These are phyloP conservation scores for Sinelater perroti DNA, from an alignment of 2,888 invertebrate genomes.

Conservation along the genomic window DNA sequence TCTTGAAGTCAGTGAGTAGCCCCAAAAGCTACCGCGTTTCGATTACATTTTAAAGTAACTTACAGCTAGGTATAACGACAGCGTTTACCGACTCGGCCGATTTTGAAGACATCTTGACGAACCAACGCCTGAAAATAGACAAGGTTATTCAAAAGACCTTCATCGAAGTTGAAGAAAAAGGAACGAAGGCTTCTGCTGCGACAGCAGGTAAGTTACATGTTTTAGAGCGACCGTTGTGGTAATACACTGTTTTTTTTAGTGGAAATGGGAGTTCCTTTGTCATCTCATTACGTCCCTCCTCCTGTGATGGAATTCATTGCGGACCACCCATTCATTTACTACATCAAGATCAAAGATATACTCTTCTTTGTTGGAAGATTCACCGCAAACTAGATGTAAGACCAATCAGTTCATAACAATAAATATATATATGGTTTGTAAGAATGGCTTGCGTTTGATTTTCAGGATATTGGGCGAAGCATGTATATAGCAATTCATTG, in stretches of 20 bases:
- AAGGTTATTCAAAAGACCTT: conserved; percentile 56
- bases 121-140: conserved; percentile 45
- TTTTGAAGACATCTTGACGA: conserved; percentile 48
- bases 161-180: conserved; percentile 55
- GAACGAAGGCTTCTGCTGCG: conserved; percentile 36
- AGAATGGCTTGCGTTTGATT: too few species aligned
- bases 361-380: conserved; percentile 10
- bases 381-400: too few species aligned
- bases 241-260: neutral
- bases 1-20: conserved; percentile 67
- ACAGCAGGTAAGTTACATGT: conserved; percentile 13
- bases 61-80: conserved; percentile 41
- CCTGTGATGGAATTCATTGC: conserved; percentile 3
- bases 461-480: too few species aligned
- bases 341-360: neutral
- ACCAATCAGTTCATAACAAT: neutral
- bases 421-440: too few species aligned
- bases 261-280: neutral
- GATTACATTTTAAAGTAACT: neutral
- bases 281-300: neutral
- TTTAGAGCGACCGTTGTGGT: neutral
- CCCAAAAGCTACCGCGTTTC: neutral
- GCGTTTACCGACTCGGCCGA: conserved; percentile 40
- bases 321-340: conserved; percentile 16
- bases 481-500: too few species aligned